Evolutionary conservation across 2,113 vertebrate species (phyloP), one percentile per base, ranked within the genome.

Genomic region (Pelobates fuscus): DNA sequence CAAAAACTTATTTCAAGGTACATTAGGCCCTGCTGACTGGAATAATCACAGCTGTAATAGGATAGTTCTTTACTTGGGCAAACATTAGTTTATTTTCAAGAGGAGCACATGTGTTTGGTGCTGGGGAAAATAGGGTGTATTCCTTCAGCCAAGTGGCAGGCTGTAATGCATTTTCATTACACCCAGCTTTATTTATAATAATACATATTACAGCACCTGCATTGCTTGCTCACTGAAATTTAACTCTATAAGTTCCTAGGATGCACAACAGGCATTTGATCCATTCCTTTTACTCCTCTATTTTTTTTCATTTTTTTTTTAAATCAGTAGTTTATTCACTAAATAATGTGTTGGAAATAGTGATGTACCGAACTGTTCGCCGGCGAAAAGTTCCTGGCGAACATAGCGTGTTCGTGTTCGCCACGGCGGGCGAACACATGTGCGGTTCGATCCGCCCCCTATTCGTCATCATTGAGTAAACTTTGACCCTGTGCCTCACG

Each of bases 1-100:
- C 85, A 87, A 88, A 74, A 90, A 89, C 78, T 89, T 91, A 91
- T 89, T 92, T 91, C 89, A 90, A 88, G 87, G 84, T 88, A 88
- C 86, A 86, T 91, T 89, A 90, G 80, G 75, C 77, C 83, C 83
- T 75, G 77, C 77, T 63, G 82, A 81, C 66, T 83, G 84, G 72
- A 74, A 77, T 85, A 85, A 84, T 81, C 63, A 80, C 8, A 69
- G 79, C 71, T 80, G 67, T 80, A 82, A 85, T 87, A 80, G 67
- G 76, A 80, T 81, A 78, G 62, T 74, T 41, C 61, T 74, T 74
- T 74, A 74, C 62, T 74, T 66, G 30, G 55, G 62, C 71, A 74
- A 74, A 74, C 71, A 74, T 74, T 66, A 65, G 62, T 74, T 74
- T 74, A 66, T 66, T 74, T 74, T 61, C 46, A 32, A 26, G 61